These are phyloP conservation scores for Carabus problematicus DNA, from an alignment of 2,888 invertebrate species.

Conservation along the genomic window DNA sequence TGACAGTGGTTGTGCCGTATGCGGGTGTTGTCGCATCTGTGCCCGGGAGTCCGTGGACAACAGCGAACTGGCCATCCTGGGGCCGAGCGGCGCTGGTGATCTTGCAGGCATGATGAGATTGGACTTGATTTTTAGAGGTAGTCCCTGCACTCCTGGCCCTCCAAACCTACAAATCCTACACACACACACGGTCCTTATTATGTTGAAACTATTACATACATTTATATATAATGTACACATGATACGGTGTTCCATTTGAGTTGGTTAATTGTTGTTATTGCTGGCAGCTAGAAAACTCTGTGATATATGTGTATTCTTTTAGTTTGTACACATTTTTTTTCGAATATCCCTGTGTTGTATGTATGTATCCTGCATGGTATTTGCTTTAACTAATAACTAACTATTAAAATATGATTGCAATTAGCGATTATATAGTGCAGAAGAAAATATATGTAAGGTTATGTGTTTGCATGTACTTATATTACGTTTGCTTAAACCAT, in stretches of 20 bases:
- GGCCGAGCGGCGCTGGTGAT: conserved; percentile 60
- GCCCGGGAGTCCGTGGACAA: conserved; percentile 72
- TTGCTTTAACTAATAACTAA: background rate
- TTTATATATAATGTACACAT: no score
- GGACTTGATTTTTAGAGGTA: conserved; percentile 63
- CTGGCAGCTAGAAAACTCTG: background rate
- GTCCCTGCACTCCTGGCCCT: conserved; percentile 45
- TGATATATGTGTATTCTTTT: background rate
- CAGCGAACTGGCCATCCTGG: conserved; percentile 60
- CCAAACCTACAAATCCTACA: background rate
- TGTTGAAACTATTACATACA: background rate
- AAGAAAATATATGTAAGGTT: background rate
- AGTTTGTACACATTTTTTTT: background rate
- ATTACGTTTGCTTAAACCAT: background rate
- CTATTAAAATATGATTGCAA: no score
- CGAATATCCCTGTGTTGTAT: background rate
- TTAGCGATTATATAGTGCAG: background rate
- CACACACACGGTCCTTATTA: conserved; percentile 18
- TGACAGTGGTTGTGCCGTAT: conserved; percentile 91
- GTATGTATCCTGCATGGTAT: background rate
- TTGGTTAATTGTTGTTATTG: background rate
- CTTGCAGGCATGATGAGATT: conserved; percentile 65
- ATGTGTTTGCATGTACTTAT: background rate
- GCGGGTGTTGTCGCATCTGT: conserved; percentile 91
- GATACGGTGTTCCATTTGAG: no score